phyloP scores from a whole-genome alignment of 2,113 vertebrate species.

The Salminus brasiliensis region DNA sequence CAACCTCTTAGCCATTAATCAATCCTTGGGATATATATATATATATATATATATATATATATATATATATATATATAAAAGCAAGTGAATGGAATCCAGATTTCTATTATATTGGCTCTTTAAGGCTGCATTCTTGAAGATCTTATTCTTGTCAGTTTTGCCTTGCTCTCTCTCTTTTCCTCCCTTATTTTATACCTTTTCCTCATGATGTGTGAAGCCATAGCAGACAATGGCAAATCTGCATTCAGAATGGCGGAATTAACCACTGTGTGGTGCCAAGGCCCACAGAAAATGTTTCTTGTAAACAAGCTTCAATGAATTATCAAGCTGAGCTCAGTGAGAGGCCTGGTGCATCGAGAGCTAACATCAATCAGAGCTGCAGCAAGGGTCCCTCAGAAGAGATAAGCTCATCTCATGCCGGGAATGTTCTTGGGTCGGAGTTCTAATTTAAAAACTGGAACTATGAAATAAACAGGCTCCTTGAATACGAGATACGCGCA shows the following conservation, averaged over 20 bases:
- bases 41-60: too few species aligned
- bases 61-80: too few species aligned
- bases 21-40: too few species aligned
- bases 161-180: background rate
- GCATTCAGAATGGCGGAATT: conserved; percentile 20
- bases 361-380: conserved; percentile 29
- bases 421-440: background rate
- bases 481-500: background rate
- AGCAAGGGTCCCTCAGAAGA: background rate
- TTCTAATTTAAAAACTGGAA: conserved; percentile 17
- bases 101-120: background rate
- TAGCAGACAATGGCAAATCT: conserved; percentile 18
- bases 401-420: conserved; percentile 25
- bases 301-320: conserved; percentile 25
- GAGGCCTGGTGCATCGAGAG: background rate
- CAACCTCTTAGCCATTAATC: too few species aligned
- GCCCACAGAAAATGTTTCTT: background rate
- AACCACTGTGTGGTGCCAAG: background rate
- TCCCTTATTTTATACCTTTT: background rate
- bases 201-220: background rate
- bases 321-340: conserved; percentile 19
- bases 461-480: background rate
- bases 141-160: too few species aligned
- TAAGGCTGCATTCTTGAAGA: background rate
- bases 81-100: too few species aligned